A percentile compares a stretch with the other conserved stretches of the same genome.
These are phyloP conservation scores for Pelobates cultripes DNA, from an alignment of 2,797 vertebrate species.

Conservation along the genomic window DNA sequence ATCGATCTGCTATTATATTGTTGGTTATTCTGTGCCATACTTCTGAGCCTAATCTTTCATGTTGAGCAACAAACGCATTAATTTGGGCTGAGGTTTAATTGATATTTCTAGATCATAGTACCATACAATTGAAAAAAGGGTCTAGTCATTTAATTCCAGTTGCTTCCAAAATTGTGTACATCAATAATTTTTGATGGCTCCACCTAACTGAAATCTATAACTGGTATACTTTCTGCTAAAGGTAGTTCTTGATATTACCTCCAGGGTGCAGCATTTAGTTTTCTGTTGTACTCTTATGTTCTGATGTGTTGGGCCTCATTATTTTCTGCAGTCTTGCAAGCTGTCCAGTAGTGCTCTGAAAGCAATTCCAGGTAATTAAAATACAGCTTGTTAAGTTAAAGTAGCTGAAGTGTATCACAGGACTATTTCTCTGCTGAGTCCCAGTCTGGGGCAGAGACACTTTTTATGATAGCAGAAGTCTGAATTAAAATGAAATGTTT, in stretches of 20 bases:
- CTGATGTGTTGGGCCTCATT: neutral
- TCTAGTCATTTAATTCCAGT: too few relatives aligned
- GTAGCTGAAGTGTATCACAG: conserved; percentile 22
- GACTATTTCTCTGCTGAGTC: conserved; percentile 11
- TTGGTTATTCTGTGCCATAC: too few relatives aligned
- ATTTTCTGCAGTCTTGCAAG: conserved; percentile 18
- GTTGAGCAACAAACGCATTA: too few relatives aligned
- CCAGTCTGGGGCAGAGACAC: neutral
- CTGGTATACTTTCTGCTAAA: neutral
- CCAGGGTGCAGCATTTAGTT: conserved; percentile 66
- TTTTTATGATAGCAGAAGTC: neutral
- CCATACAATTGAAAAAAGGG: too few relatives aligned
- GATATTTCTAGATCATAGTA: too few relatives aligned
- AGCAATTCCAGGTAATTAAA: conserved; percentile 42
- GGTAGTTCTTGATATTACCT: conserved; percentile 34
- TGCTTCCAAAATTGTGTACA: too few relatives aligned
- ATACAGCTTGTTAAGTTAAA: conserved; percentile 34
- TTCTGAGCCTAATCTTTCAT: too few relatives aligned
- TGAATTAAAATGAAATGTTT: too few relatives aligned
- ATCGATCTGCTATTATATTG: too few relatives aligned
- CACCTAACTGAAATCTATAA: too few relatives aligned
- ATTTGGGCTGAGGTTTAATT: too few relatives aligned
- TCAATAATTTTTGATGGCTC: too few relatives aligned
- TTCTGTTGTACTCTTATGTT: neutral
- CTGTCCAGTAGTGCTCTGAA: conserved; percentile 10